Evolutionary conservation across 2,888 invertebrate species (phyloP).

Genomic region (Tribolium freemani): DNA sequence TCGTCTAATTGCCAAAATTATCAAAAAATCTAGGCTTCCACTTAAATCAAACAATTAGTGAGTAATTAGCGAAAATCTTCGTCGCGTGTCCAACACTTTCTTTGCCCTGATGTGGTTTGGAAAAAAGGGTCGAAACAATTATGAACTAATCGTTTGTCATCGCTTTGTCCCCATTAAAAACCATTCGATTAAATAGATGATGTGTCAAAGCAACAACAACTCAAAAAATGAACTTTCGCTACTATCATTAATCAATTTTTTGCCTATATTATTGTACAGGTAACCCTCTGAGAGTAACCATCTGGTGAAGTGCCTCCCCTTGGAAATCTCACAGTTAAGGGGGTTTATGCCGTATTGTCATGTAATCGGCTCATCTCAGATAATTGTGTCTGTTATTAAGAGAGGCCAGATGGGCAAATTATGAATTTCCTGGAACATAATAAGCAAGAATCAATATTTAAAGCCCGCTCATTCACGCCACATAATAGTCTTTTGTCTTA

Average conservation of each 20-base stretch:
- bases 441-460: too few relatives aligned
- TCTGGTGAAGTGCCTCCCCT: constrained; percentile 22
- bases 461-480: neutral
- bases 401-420: neutral
- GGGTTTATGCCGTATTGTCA: constrained; percentile 33
- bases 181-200: constrained; percentile 37
- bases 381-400: constrained; percentile 21
- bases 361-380: constrained; percentile 41
- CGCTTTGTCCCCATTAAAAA: constrained; percentile 22
- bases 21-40: neutral
- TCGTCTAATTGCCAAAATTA: neutral
- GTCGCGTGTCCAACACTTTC: neutral
- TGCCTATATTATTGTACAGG: constrained; percentile 23
- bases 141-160: constrained; percentile 26
- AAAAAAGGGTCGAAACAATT: neutral
- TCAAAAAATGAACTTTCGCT: constrained; percentile 28
- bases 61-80: neutral
- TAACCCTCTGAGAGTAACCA: constrained; percentile 33
- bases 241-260: constrained; percentile 31
- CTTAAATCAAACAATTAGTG: neutral
- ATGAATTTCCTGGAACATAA: neutral
- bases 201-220: constrained; percentile 39
- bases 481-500: neutral
- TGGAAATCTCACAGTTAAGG: neutral
- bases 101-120: neutral